These are phyloP conservation scores for Tenualosa ilisha DNA, from an alignment of 2,797 vertebrate genomes.

Conservation along the genomic window DNA sequence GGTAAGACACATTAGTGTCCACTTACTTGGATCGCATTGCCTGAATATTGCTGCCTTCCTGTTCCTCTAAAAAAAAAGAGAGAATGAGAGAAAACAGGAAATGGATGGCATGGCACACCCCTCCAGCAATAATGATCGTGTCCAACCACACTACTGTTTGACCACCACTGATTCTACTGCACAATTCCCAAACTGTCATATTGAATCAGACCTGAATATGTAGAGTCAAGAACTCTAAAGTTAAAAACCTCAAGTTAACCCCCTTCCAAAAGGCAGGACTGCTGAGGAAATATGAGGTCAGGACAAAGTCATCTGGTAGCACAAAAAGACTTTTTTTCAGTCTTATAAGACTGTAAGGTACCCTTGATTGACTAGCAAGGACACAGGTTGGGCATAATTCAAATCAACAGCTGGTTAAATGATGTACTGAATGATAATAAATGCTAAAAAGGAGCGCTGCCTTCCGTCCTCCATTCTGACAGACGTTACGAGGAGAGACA, in stretches of 20 bases:
- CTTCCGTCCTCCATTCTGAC: neutral
- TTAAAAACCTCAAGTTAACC: neutral
- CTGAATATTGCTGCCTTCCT: neutral
- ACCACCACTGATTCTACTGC: neutral
- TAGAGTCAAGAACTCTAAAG: neutral
- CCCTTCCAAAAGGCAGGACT: neutral
- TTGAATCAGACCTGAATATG: neutral
- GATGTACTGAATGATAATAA: slow-evolving; percentile 12
- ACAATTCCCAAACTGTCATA: neutral
- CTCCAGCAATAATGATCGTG: neutral
- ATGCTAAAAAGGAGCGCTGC: neutral
- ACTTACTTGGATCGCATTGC: no score
- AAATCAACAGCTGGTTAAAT: slow-evolving; percentile 23
- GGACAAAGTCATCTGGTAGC: neutral
- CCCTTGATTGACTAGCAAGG: slow-evolving; percentile 12
- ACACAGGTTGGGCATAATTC: slow-evolving; percentile 12
- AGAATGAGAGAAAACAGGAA: neutral
- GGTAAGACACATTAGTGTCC: neutral
- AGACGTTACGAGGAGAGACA: neutral
- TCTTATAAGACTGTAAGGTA: neutral
- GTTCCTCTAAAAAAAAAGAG: neutral
- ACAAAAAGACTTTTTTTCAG: neutral
- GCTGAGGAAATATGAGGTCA: neutral
- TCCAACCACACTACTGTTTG: neutral
- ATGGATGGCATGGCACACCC: neutral